Conservation (phyloP, 2,797 vertebrate species). For the Neosilurus hyrtlii region DNA sequence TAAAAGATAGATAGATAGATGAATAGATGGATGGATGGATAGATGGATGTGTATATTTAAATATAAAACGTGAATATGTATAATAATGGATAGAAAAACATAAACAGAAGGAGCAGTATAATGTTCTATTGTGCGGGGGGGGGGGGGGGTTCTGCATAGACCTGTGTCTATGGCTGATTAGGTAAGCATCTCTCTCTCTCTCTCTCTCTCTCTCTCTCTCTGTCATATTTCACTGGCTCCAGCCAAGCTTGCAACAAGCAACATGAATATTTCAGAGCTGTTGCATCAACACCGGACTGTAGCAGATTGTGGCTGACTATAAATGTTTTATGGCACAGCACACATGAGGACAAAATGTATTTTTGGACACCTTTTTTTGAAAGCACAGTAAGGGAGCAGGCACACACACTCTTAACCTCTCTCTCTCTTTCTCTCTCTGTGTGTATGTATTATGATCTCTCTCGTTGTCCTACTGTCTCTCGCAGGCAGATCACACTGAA, state of each 20-base stretch:
- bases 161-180: constrained; percentile 63
- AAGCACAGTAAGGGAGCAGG: constrained; percentile 52
- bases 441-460: neutral
- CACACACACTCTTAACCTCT: constrained; percentile 17
- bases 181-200: constrained; percentile 61
- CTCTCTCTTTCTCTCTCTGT: constrained; percentile 4
- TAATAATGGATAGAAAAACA: neutral
- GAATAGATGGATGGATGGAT: no score
- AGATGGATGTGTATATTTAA: no score
- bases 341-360: constrained; percentile 77
- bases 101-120: neutral
- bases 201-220: constrained; percentile 40
- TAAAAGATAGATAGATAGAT: no score
- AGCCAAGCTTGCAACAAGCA: constrained; percentile 49
- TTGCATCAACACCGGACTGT: constrained; percentile 67
- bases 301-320: constrained; percentile 72
- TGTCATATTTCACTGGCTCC: constrained; percentile 15
- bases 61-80: no score
- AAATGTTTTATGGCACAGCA: constrained; percentile 81
- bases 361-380: constrained; percentile 67
- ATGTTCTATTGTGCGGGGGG: constrained; percentile 8
- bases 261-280: constrained; percentile 60
- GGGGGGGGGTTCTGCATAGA: constrained; percentile 14
- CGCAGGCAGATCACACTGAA: constrained; percentile 41
- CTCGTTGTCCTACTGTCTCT: constrained; percentile 31